Evolutionary conservation across 2,888 invertebrate genomes (phyloP), one percentile per base, ranked within the genome.

Genomic region (Incurvaria masculella): DNA sequence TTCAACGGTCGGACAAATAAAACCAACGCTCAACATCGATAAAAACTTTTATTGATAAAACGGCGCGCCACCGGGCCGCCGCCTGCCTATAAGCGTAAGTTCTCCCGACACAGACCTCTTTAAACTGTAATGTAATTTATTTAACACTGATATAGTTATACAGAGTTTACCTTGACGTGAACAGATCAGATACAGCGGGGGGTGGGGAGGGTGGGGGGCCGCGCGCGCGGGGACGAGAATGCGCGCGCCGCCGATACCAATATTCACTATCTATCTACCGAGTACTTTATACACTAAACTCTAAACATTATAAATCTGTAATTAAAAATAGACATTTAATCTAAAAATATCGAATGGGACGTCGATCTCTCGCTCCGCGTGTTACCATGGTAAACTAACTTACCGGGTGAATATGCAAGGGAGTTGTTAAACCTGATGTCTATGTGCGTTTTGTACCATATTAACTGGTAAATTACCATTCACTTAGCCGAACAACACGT

Each of bases 241-340:
- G 61, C 68, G 61, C 72, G 68, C 73, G 66, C 66, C 72, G 65
- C 59, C 52, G 55, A 63, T 70, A 68, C 72, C 70, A 66, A 73
- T 72, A 68, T 72, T 72, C 60, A 68, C 74, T 76, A 76, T 74
- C 78, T 78, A 76, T 72, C 72, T 67, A 41, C n/a, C n/a, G 14
- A 14, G 66, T 72, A 70, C 71, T 63, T 73, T 64, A 68, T 33
- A 72, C 64, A 69, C 62, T 70, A 73, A 72, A 70, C 60, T 58
- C 75, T 75, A 75, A 39, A 69, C 74, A 71, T 73, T 70, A 72
- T 72, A 73, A 74, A 72, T 73, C 71, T 75, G 76, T 76, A 78
- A 66, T 75, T 72, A 76, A 76, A 47, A 76, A 78, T 76, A 76
- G 76, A 76, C 33, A 66, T 76, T 75, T 68, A 74, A 63, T 76